Base-by-base conservation (phyloP, 2,113 vertebrate species). In the Nanorana parkeri region DNA sequence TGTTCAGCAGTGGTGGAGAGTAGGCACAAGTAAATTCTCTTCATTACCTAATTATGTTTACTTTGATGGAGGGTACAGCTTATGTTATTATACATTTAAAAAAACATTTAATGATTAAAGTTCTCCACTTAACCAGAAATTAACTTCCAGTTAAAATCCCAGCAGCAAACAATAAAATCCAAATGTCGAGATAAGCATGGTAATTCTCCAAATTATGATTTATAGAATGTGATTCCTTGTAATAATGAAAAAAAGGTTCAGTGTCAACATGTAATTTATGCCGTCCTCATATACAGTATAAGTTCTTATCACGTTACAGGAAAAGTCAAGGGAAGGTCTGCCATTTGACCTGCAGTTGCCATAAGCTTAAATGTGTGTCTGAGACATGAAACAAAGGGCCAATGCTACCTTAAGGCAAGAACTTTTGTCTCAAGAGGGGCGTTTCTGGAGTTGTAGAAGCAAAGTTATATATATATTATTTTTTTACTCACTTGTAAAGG, bases 101-200 rank as follows among this genome's bases (percentile, higher is more conserved):
- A 23, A n/a, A 75, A 75, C 72, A 16, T 75, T 61, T 58, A 60
- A 32, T 75, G 28, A 29, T 61, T 61, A 75, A 75, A 61, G 72
- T 61, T 75, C 58, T 24, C 29, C 55, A 60, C 72, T 75, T 75
- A 75, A 58, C 72, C 61, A 29, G 55, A 61, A 32, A 75, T 61
- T 75, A 75, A 75, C 54, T 75, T 75, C 5, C 56, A 75, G 61
- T 61, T 61, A 75, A 60, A 61, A 61, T 75, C 29, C 55, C 56
- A 75, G 56, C 29, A 26, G 72, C 55, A 32, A 55, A 75, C 55
- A 75, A 75, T 75, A 61, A 75, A 75, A 75, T 75, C 55, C 54
- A 75, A 75, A 75, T 75, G 72, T 75, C 56, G 61, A 60, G 28
- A 75, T 75, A 75, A 75, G 72, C 28, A 75, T 60, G 72, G 54